These are phyloP conservation scores for Pangasius mekongensis DNA, from an alignment of 2,797 vertebrate genomes.

Conservation along the genomic window DNA sequence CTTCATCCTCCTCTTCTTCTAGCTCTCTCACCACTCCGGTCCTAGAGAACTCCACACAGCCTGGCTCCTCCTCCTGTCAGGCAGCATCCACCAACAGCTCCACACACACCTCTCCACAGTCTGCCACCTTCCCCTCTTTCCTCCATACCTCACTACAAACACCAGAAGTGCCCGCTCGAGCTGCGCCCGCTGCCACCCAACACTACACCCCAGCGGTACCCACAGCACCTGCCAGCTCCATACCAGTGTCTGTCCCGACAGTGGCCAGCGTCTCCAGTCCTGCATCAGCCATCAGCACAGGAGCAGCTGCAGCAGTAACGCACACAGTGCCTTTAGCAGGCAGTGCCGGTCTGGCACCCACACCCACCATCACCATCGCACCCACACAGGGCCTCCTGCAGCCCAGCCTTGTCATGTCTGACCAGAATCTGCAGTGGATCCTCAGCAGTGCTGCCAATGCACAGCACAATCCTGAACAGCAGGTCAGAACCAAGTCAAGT, in stretches of 20 bases:
- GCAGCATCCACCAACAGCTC: conserved; percentile 63
- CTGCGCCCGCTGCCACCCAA: conserved; percentile 68
- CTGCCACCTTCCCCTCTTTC: conserved; percentile 72
- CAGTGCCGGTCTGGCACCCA: conserved; percentile 77
- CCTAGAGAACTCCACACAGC: conserved; percentile 72
- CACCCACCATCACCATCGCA: conserved; percentile 85
- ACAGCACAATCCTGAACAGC: conserved; percentile 87
- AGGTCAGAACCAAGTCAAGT: conserved; percentile 74
- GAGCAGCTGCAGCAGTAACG: conserved; percentile 75
- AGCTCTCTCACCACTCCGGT: conserved; percentile 77
- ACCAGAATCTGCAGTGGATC: conserved; percentile 98
- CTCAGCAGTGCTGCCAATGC: conserved; percentile 89
- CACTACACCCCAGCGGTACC: conserved; percentile 82
- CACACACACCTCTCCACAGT: conserved; percentile 56
- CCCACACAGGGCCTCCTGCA: conserved; percentile 88
- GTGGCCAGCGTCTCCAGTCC: conserved; percentile 64
- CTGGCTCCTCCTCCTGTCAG: conserved; percentile 69
- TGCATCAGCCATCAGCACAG: conserved; percentile 67
- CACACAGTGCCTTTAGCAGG: conserved; percentile 85
- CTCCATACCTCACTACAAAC: conserved; percentile 76
- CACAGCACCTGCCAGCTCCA: conserved; percentile 70
- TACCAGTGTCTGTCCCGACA: conserved; percentile 72
- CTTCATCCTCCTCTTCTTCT: conserved; percentile 76
- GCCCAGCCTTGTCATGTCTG: conserved; percentile 92
- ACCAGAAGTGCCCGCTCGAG: conserved; percentile 79